Conservation (phyloP, 1,140 invertebrate species). For the Drosophila yakuba region DNA sequence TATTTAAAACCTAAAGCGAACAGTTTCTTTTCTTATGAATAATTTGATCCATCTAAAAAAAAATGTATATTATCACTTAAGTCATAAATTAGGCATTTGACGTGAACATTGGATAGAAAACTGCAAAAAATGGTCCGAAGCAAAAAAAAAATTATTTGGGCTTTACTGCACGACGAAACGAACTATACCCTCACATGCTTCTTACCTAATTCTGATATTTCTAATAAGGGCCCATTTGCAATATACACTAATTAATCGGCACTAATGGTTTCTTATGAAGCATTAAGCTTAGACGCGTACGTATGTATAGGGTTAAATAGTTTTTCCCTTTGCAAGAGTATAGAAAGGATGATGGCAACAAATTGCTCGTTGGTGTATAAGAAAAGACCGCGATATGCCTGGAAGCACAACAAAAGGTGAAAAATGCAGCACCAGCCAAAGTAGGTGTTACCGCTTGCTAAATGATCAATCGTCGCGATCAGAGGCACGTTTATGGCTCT, state of each 20-base stretch:
- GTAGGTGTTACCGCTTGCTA: constrained; percentile 47
- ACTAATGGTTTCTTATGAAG: background rate
- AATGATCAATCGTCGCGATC: constrained; percentile 81
- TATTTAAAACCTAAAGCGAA: background rate
- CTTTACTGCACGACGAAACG: background rate
- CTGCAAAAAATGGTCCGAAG: background rate
- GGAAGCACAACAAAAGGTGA: constrained; percentile 57
- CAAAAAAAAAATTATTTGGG: background rate
- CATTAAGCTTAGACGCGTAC: background rate
- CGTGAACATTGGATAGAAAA: constrained; percentile 13
- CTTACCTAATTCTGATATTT: background rate
- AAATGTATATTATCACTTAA: constrained; percentile 69
- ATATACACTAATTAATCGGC: too few relatives aligned
- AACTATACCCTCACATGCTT: constrained; percentile 1
- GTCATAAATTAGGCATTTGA: constrained; percentile 83
- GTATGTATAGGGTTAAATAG: background rate
- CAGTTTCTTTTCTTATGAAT: constrained; percentile 1
- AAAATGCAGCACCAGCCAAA: constrained; percentile 20
- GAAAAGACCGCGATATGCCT: constrained; percentile 69
- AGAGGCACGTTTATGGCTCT: constrained; percentile 59
- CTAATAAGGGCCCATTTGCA: background rate
- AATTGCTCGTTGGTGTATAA: constrained; percentile 34
- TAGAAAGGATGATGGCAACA: constrained; percentile 64
- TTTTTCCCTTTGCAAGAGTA: constrained; percentile 20
- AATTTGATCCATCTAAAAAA: constrained; percentile 29